Evolutionary conservation across 30 jellyfish, hydroid and myxozoan genomes (phyloP), one percentile per base, ranked within the genome.

Genomic region (Hydra vulgaris): DNA sequence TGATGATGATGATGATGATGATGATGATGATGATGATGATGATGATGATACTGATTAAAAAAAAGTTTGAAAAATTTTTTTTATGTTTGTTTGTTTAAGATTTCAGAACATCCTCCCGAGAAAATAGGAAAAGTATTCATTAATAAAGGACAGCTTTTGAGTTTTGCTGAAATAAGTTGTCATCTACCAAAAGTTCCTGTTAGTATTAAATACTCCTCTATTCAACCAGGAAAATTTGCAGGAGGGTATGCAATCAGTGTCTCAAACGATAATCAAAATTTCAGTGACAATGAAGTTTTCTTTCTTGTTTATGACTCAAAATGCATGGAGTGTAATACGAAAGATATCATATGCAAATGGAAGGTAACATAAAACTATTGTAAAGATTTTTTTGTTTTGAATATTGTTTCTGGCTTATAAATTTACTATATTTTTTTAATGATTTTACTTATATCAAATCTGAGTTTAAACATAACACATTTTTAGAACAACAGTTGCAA

Each of bases 121-220:
- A 70, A 54, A 78, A 18, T 68, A 16, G 27, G 61, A 12, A 27
- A 80, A 21, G 22, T 17, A 68, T 54, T 19, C 19, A 19, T 74
- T 15, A 55, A 72, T 71, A 77, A 72, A 23, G 97, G 89, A 17
- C 82, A 55, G 55, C 86, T 89, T 79, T 76, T 89, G 53, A 89
- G 97, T 55, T 89, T 89, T 73, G 89, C 86, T 5, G 95, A 89
- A 56, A 80, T 82, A 0, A 81, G 86, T 86, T 89, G 97, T 74
- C 86, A 73, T 53, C 66, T 89, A 23, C 83, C 88, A 21, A 25
- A 18, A 22, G 20, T 19, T 17, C 97, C 97, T 24, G 73, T 88
- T 21, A n/a, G n/a, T n/a, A n/a, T n/a, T 21, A 74, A 76, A 18
- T 80, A 83, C 8, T 26, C 21, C 40, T 40, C 72, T 21, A 53